Percentiles rank a stretch among this genome's conserved stretches.
These are phyloP conservation scores for Meriones unguiculatus DNA, from an alignment of 2,113 vertebrate species.

Conservation along the genomic window DNA sequence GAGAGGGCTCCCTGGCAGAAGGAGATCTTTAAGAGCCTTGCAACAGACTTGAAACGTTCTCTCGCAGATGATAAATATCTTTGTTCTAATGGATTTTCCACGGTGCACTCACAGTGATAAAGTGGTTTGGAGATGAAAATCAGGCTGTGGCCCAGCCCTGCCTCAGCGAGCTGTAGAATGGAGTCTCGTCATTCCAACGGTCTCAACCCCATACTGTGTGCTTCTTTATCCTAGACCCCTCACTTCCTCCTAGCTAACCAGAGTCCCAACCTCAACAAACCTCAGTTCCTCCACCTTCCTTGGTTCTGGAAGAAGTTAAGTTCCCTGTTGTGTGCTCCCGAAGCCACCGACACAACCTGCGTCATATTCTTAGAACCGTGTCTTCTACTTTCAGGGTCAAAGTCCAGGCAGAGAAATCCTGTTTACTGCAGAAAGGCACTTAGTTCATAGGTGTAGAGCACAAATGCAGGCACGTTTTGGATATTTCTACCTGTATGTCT, in stretches of 20 bases:
- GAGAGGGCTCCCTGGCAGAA: neutral
- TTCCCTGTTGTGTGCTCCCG: neutral
- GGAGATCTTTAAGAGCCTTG: neutral
- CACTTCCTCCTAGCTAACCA: neutral
- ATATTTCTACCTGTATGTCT: neutral
- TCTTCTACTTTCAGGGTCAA: neutral
- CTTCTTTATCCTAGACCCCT: neutral
- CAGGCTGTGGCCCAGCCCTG: neutral
- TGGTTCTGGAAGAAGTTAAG: neutral
- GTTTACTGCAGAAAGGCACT: neutral
- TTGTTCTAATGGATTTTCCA: constrained; percentile 5
- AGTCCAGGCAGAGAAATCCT: neutral
- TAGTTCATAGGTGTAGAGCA: neutral
- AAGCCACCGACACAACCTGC: neutral
- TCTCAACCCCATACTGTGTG: too few species aligned
- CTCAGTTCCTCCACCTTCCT: neutral
- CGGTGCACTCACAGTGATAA: constrained; percentile 18
- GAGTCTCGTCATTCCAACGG: neutral
- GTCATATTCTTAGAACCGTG: neutral
- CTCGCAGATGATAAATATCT: neutral
- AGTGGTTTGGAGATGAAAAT: constrained; percentile 9
- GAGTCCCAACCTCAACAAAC: neutral
- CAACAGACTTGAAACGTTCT: neutral
- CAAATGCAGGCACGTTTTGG: neutral
- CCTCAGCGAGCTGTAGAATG: neutral